Conservation (phyloP, 2,888 invertebrate genomes). For the Electrophaes corylata region DNA sequence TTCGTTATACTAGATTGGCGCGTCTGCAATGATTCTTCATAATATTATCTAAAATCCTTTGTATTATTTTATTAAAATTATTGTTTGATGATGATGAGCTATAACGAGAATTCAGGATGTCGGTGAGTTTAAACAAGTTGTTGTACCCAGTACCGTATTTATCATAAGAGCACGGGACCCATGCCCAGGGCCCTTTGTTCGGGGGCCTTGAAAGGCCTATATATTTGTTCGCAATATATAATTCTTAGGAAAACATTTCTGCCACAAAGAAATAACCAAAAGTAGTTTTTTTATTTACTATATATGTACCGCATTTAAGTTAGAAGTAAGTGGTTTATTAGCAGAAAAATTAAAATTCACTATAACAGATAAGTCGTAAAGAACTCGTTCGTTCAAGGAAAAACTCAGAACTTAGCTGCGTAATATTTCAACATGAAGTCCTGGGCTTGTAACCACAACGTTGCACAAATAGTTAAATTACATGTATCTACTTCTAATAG, state of each 20-base stretch:
- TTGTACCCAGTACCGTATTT: no score
- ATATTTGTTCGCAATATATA: no score
- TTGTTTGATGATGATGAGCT: no score
- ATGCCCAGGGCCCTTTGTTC: no score
- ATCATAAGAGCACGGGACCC: no score
- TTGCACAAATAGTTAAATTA: conserved; percentile 35
- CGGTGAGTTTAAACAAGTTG: not conserved
- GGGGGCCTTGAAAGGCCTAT: no score
- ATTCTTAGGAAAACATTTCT: no score
- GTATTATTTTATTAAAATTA: no score
- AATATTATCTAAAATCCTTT: not conserved
- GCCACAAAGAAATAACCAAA: no score
- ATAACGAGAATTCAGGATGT: not conserved
- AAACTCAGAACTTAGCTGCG: conserved; percentile 44
- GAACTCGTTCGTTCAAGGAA: conserved; percentile 44
- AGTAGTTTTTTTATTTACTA: no score
- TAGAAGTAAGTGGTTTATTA: conserved; percentile 4
- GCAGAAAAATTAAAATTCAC: conserved; percentile 16
- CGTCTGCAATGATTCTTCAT: not conserved
- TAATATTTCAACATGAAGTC: conserved; percentile 50
- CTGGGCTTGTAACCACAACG: conserved; percentile 42
- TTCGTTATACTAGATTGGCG: not conserved
- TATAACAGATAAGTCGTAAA: conserved; percentile 40
- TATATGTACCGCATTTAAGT: no score
- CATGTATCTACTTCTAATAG: conserved; percentile 20